Evolutionary conservation across 2,888 invertebrate species (phyloP), one percentile per base, ranked within the genome.

Genomic region (Sinohyriopsis cumingii): DNA sequence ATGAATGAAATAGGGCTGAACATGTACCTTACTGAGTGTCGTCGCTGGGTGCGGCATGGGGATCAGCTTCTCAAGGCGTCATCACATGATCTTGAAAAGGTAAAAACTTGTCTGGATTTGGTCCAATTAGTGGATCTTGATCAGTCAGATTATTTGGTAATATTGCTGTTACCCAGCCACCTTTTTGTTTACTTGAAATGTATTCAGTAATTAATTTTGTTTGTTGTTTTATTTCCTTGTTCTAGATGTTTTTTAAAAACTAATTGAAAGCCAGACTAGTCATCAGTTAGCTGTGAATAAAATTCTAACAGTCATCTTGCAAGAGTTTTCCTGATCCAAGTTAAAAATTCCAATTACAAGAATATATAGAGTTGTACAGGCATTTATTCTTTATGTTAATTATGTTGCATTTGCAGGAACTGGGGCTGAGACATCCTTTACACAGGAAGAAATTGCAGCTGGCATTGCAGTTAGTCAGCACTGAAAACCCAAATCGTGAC

Each of bases 401-500:
- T 45, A 45, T 45, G 9, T 45, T 69, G 33, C 55, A 55, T 64
- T 78, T 83, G 22, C 76, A 90, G 90, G 91, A 91, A 72, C 78
- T 92, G 59, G 88, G 89, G 53, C 90, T 92, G 61, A 88, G 90
- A 72, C 91, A 96, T 87, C 92, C 94, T 0, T 91, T 99, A 83
- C 98, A 99, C 87, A 93, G 95, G 77, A 99, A 99, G 92, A 98
- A 99, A 90, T 93, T 99, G 55, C 92, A 95, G 63, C 91, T 98
- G 71, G 92, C 93, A 18, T 79, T 93, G 63, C 90, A 91, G 73
- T 89, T 91, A 9, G 88, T 91, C 62, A 80, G 82, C 63, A 71
- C 73, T 64, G 88, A 90, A 61, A 86, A 86, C 24, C 66, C 71
- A 15, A 82, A 83, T 62, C 84, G 82, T 62, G 82, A 82, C 25